Evolutionary conservation across 2,888 invertebrate genomes (phyloP), one percentile per base, ranked within the genome.

Genomic region (Orthosia cruda): DNA sequence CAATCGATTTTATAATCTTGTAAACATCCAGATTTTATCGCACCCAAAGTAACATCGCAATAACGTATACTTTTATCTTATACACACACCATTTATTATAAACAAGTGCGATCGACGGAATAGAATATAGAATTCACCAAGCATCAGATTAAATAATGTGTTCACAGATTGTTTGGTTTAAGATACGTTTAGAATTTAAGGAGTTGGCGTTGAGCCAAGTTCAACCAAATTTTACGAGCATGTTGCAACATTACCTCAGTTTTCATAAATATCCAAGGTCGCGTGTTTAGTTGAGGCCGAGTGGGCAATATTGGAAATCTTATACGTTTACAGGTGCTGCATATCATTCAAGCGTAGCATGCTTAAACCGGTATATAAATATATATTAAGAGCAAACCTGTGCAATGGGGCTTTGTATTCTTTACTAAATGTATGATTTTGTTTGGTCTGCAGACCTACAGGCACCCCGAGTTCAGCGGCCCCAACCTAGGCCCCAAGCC

Each of bases 401-500:
- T 15, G 15, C 47, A 58, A 49, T 13, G 9, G 4, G 2, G n/a
- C n/a, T 45, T 54, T 45, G 18, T 2, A 40, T 54, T 57, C 0
- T 50, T 47, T 16, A 40, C 16, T 55, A 57, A 64, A 13, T 50
- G 2, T 26, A 55, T 52, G 1, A 45, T 62, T 79, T 80, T 73
- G 73, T 77, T 84, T 91, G 90, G 76, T 90, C 90, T 86, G 45
- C 94, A 98, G 98, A 98, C 98, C 71, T 99, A 98, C 97, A 98
- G 97, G 94, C 98, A 99, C 94, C 94, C 98, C 9, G 98, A 98
- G 91, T 99, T 98, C 98, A 97, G 95, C 77, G 99, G 99, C 93
- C 99, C 99, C 77, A 98, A 97, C 94, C 97, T 99, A 77, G 99
- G 99, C 93, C 99, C 99, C 92, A 99, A 99, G 96, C 99, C 99